A percentile compares a stretch with the other conserved stretches of the same genome.
These are phyloP conservation scores for Danionella dracula DNA, from an alignment of 2,797 vertebrate genomes.

Conservation along the genomic window DNA sequence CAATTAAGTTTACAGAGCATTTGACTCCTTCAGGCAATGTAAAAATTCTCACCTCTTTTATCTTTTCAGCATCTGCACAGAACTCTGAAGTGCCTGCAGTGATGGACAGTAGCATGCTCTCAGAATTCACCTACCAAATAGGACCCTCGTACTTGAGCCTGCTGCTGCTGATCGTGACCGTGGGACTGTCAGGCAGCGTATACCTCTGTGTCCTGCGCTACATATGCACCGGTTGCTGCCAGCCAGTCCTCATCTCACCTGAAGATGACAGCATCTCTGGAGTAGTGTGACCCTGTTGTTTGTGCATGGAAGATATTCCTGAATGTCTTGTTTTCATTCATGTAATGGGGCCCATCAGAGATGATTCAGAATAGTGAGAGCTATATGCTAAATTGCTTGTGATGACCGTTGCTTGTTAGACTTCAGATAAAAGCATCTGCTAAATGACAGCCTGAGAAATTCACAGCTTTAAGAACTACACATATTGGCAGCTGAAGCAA, in stretches of 20 bases:
- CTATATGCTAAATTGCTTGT: neutral
- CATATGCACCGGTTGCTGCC: conserved; percentile 59
- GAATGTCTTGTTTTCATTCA: neutral
- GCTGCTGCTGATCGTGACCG: conserved; percentile 53
- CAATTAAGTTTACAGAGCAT: neutral
- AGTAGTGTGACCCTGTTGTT: conserved; percentile 22
- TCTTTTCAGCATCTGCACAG: conserved; percentile 21
- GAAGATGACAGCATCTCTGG: conserved; percentile 35
- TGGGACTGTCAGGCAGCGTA: conserved; percentile 50
- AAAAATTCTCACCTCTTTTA: neutral
- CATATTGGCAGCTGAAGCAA: neutral
- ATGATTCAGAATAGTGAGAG: neutral
- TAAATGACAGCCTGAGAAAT: neutral
- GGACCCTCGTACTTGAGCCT: conserved; percentile 35
- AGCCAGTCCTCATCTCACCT: conserved; percentile 47
- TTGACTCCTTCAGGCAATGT: too few relatives aligned
- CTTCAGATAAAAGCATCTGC: neutral
- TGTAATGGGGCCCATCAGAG: neutral
- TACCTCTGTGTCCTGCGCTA: conserved; percentile 62
- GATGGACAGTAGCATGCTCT: conserved; percentile 21
- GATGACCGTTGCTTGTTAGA: too few relatives aligned
- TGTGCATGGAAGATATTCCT: neutral
- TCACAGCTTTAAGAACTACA: neutral
- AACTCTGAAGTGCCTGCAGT: conserved; percentile 17
- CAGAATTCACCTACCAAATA: neutral